These are phyloP conservation scores for Acrocephalus kingi DNA, from an alignment of 2,113 vertebrate genomes.

Conservation along the genomic window DNA sequence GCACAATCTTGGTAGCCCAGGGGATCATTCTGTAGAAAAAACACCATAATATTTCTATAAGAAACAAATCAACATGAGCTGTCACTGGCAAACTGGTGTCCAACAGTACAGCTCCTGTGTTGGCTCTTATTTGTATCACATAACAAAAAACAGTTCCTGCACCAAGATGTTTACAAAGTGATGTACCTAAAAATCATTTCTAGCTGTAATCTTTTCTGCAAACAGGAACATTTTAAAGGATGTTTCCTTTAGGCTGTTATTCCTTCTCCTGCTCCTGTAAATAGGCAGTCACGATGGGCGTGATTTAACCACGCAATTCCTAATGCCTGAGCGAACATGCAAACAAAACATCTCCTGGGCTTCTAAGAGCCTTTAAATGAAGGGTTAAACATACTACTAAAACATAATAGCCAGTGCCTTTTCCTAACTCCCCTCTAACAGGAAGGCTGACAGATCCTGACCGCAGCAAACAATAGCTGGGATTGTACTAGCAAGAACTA, in stretches of 20 bases:
- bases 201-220: conserved; percentile 39
- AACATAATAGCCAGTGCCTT: conserved; percentile 69
- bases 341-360: background rate
- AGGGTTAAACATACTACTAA: conserved; percentile 71
- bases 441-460: conserved; percentile 73
- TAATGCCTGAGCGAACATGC: background rate
- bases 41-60: background rate
- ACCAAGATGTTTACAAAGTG: background rate
- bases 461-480: conserved; percentile 78
- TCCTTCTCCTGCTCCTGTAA: background rate
- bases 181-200: conserved; percentile 27
- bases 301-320: background rate
- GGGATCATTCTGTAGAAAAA: background rate
- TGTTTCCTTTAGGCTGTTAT: conserved; percentile 24
- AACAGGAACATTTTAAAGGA: background rate
- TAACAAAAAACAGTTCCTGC: background rate
- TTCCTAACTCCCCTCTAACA: conserved; percentile 67
- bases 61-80: background rate
- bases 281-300: background rate
- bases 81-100: background rate
- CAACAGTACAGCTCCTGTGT: background rate
- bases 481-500: conserved; percentile 78
- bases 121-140: background rate
- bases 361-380: background rate
- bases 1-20: background rate